Evolutionary conservation across 2,797 vertebrate genomes (phyloP).

Genomic region (Anguilla megastoma): DNA sequence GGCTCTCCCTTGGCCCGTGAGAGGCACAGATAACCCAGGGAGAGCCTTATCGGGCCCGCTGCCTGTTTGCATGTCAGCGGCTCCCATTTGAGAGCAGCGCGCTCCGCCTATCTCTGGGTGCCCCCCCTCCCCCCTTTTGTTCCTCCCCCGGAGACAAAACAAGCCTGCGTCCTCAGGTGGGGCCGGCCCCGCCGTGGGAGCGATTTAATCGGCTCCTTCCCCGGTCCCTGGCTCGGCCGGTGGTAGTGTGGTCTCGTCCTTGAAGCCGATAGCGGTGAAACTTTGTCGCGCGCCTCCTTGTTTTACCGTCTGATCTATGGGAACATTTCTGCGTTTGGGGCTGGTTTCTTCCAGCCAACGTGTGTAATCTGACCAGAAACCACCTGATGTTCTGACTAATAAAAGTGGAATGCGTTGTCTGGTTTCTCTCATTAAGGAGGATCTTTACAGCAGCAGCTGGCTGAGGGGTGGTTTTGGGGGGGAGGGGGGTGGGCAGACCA

Average conservation of each 20-base stretch:
- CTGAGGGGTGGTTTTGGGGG: slow-evolving; percentile 14
- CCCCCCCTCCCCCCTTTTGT: not conserved
- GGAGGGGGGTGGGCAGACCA: slow-evolving; percentile 25
- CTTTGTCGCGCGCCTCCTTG: not conserved
- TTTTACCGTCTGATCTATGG: not conserved
- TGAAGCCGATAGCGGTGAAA: not conserved
- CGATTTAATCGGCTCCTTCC: not conserved
- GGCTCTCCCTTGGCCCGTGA: slow-evolving; percentile 45
- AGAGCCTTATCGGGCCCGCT: slow-evolving; percentile 53
- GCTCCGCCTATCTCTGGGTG: not conserved
- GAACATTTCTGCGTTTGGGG: not conserved
- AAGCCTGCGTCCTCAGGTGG: not conserved
- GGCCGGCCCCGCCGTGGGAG: not conserved
- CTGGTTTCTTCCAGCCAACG: slow-evolving; percentile 26
- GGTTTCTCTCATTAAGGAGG: slow-evolving; percentile 45
- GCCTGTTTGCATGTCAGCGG: slow-evolving; percentile 68
- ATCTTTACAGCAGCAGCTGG: slow-evolving; percentile 36
- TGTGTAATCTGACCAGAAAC: slow-evolving; percentile 30
- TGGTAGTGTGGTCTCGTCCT: not conserved
- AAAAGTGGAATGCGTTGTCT: slow-evolving; percentile 39
- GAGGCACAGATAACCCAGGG: slow-evolving; percentile 47
- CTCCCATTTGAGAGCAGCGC: slow-evolving; percentile 57
- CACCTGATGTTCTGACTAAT: slow-evolving; percentile 34
- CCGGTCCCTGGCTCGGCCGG: not conserved
- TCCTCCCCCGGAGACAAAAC: not conserved